Conservation (phyloP, 2,888 invertebrate species). For the Agrotis segetum region DNA sequence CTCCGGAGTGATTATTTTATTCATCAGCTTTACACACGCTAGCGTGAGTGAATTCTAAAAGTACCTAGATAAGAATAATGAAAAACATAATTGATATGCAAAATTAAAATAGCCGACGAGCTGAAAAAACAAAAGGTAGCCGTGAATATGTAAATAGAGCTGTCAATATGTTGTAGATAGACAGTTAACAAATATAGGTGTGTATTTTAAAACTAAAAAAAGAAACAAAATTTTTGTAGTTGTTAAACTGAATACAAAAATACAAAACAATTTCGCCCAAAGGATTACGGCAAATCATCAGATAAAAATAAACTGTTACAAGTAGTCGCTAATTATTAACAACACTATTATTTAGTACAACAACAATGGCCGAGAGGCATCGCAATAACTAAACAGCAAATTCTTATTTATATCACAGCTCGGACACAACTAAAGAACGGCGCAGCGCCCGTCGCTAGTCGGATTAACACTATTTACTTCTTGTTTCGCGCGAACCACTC, state of each 20-base stretch:
- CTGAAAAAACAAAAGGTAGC: conserved; percentile 27
- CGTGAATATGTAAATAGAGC: conserved; percentile 32
- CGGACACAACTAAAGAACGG: conserved; percentile 51
- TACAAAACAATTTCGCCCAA: neutral
- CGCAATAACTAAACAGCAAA: conserved; percentile 22
- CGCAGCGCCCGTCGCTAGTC: conserved; percentile 72
- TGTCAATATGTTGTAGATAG: too few relatives aligned
- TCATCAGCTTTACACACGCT: neutral
- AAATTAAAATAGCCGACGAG: conserved; percentile 19
- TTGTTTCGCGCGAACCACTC: conserved; percentile 73
- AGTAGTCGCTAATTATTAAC: conserved; percentile 5
- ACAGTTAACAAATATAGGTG: too few relatives aligned
- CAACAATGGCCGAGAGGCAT: conserved; percentile 19
- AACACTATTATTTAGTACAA: conserved; percentile 8
- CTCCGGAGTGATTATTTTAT: neutral
- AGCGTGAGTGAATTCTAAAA: neutral
- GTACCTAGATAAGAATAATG: conserved; percentile 15
- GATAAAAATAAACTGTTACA: neutral
- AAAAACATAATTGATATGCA: conserved; percentile 28
- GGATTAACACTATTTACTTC: conserved; percentile 85
- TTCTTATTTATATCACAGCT: conserved; percentile 33
- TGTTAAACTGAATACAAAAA: neutral
- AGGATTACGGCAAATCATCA: neutral
- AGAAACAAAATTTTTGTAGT: too few relatives aligned
- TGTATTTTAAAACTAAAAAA: too few relatives aligned